phyloP scores from a whole-genome alignment of 2,113 vertebrate species.

The Macheiramphus alcinus region DNA sequence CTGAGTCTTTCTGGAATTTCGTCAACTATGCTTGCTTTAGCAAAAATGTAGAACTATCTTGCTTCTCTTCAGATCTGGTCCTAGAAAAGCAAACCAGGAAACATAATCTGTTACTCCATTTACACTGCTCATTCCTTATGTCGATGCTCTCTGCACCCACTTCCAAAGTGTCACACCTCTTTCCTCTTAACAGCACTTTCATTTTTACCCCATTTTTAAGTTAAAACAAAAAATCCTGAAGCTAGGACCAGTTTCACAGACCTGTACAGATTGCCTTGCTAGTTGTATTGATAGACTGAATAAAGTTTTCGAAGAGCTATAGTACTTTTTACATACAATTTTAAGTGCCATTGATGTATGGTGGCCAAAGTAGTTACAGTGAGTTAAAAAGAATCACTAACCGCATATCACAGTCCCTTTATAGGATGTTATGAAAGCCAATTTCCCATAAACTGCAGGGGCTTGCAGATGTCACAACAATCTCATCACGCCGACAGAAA shows the following conservation, averaged over 20 bases:
- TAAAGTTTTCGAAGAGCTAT: neutral
- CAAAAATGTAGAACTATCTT: neutral
- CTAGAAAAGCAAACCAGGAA: neutral
- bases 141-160: accelerated
- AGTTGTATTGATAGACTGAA: neutral
- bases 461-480: neutral
- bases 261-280: neutral
- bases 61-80: neutral
- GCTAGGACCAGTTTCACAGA: neutral
- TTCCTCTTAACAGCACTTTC: neutral
- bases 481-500: neutral
- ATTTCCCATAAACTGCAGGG: neutral
- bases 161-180: neutral
- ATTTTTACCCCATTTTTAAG: neutral
- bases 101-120: neutral
- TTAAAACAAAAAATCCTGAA: neutral
- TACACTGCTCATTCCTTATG: neutral
- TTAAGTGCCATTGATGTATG: neutral
- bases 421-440: neutral
- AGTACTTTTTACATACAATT: neutral
- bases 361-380: neutral
- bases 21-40: neutral
- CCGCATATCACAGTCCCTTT: neutral
- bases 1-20: neutral
- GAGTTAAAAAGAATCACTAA: neutral